Conservation (phyloP, 2,797 vertebrate genomes). For the Acridotheres tristis region DNA sequence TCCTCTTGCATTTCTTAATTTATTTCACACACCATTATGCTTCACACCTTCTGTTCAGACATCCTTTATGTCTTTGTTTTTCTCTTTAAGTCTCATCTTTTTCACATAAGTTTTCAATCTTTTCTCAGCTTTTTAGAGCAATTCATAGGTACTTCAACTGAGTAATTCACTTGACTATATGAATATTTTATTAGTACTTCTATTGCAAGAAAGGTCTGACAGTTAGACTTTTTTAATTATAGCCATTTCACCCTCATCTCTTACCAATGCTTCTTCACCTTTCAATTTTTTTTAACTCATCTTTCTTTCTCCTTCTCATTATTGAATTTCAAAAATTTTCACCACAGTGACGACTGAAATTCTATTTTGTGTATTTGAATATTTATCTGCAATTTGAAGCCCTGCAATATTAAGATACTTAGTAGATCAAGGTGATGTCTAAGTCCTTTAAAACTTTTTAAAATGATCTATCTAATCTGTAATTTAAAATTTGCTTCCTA, state of each 20-base stretch:
- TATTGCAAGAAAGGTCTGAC: neutral
- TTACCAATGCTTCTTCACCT: neutral
- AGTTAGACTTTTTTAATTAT: neutral
- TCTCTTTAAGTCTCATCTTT: neutral
- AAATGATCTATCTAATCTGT: neutral
- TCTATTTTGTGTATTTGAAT: neutral
- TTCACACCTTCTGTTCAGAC: conserved; percentile 24
- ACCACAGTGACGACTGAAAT: neutral
- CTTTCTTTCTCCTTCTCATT: neutral
- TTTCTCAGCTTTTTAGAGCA: neutral
- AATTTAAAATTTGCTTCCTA: neutral
- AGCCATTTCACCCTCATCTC: neutral
- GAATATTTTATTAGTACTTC: conserved; percentile 2
- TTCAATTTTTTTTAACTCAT: neutral
- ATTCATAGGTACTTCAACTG: neutral
- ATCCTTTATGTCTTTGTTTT: conserved; percentile 6
- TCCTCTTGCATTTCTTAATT: conserved; percentile 5
- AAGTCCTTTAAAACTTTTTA: neutral
- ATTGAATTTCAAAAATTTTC: neutral
- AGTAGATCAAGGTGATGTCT: neutral
- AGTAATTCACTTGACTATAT: neutral
- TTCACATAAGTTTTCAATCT: conserved; percentile 1
- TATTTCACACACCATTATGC: neutral
- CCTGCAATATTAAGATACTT: neutral
- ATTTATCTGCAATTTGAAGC: neutral